Conservation (phyloP, 2,797 vertebrate genomes). For the Luscinia megarhynchos region DNA sequence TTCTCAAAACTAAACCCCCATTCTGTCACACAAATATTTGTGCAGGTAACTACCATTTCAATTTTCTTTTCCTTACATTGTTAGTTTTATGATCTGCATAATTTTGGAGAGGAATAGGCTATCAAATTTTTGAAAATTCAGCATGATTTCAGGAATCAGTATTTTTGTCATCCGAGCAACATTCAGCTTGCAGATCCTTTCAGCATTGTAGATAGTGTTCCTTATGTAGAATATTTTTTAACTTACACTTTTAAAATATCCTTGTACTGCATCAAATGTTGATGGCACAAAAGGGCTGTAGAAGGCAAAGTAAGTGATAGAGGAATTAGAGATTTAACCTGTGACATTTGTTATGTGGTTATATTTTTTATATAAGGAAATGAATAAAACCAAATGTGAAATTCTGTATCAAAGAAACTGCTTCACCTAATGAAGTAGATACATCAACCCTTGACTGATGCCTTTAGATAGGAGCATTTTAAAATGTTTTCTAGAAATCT, state of each 20-base stretch:
- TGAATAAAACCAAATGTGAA: background rate
- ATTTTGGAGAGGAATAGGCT: background rate
- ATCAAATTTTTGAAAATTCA: background rate
- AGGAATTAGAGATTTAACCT: background rate
- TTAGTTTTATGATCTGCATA: background rate
- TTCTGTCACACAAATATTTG: background rate
- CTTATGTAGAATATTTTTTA: background rate
- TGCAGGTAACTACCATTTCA: background rate
- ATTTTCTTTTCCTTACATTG: background rate
- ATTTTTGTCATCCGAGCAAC: background rate
- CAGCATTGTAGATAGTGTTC: background rate
- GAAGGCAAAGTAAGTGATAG: background rate
- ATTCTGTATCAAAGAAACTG: background rate
- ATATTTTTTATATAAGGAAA: background rate
- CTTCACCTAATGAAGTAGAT: background rate
- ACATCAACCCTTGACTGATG: background rate
- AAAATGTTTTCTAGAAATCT: background rate
- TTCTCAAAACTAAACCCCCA: background rate
- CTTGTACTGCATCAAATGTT: background rate
- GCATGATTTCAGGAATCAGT: background rate
- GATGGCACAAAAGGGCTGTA: background rate
- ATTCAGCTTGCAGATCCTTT: background rate
- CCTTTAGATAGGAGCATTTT: background rate
- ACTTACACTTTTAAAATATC: background rate
- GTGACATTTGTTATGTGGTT: background rate